Conservation (phyloP, 2,797 vertebrate genomes). For the Pangasius mekongensis region DNA sequence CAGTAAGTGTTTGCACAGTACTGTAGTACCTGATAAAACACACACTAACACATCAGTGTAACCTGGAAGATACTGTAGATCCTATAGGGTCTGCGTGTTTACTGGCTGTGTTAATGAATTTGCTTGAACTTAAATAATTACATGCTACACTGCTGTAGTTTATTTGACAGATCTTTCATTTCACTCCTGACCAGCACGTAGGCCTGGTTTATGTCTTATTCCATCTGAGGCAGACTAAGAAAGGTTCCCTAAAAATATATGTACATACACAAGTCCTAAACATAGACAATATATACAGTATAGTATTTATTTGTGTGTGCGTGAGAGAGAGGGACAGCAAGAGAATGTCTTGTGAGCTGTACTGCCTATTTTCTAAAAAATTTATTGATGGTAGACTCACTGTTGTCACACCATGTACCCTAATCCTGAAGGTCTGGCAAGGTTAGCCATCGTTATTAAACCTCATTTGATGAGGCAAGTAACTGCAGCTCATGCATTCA, state of each 20-base stretch:
- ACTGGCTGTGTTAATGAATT: neutral
- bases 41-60: neutral
- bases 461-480: conserved; percentile 44
- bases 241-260: neutral
- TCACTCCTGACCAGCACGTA: neutral
- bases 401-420: conserved; percentile 7
- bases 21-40: neutral
- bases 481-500: conserved; percentile 45
- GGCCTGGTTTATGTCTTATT: neutral
- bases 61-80: neutral
- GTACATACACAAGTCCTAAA: neutral
- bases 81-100: neutral
- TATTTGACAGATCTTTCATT: neutral
- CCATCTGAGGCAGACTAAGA: neutral
- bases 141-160: no score
- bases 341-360: neutral
- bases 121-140: no score
- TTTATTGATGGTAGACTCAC: neutral
- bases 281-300: neutral
- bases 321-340: neutral
- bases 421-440: conserved; percentile 42
- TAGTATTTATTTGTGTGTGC: neutral
- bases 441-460: conserved; percentile 39
- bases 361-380: neutral
- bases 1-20: neutral